Conservation (phyloP, 2,888 invertebrate species). For the Ceraclea dissimilis region DNA sequence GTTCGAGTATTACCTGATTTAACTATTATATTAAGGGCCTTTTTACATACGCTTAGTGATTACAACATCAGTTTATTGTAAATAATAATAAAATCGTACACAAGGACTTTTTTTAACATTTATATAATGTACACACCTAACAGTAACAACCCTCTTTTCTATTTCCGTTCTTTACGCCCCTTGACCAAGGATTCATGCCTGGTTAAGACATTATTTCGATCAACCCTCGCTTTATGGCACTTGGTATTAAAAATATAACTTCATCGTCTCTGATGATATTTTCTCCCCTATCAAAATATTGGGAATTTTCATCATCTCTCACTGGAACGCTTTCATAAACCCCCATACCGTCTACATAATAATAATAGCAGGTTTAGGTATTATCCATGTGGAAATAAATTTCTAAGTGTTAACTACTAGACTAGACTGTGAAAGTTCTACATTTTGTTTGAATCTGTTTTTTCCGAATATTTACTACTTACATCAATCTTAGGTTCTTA, state of each 20-base stretch:
- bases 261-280: conserved; percentile 20
- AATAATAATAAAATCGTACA: no score
- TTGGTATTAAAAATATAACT: conserved; percentile 27
- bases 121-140: no score
- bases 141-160: no score
- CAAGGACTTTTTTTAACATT: no score
- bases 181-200: not conserved
- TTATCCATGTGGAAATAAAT: not conserved
- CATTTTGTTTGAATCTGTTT: no score
- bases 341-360: conserved; percentile 10
- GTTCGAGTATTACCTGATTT: no score
- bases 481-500: no score
- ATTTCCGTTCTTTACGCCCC: conserved; percentile 1
- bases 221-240: conserved; percentile 22
- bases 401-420: conserved; percentile 6
- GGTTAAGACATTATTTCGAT: conserved; percentile 19
- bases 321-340: conserved; percentile 14
- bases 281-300: conserved; percentile 23
- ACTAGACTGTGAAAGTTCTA: conserved; percentile 6
- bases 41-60: no score
- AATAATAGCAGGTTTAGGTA: no score
- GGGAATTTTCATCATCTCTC: conserved; percentile 26
- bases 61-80: no score
- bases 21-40: no score
- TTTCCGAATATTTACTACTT: no score